These are phyloP conservation scores for Cryptoblepharus egeriae DNA, from an alignment of 2,797 vertebrate species.

Conservation along the genomic window DNA sequence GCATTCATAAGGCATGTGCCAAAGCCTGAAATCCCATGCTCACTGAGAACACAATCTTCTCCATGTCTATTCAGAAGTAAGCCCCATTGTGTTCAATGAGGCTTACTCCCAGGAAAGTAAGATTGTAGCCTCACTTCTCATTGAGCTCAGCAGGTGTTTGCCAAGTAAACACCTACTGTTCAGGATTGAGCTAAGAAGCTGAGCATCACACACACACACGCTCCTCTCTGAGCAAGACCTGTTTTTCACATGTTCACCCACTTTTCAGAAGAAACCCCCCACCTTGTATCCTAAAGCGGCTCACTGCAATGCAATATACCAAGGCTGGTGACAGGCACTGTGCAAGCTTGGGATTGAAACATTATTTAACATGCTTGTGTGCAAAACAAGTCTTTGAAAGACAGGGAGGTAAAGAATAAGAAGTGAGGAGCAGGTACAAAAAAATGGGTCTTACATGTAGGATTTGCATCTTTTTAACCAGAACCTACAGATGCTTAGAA, in stretches of 20 bases:
- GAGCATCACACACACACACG: not conserved
- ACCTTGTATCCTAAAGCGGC: too few species aligned
- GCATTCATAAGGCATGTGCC: not conserved
- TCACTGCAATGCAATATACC: not conserved
- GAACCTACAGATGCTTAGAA: not conserved
- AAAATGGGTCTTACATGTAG: not conserved
- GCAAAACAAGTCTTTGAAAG: not conserved
- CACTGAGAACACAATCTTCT: too few species aligned
- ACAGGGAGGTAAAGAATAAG: not conserved
- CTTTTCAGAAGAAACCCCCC: not conserved
- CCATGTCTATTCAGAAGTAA: too few species aligned
- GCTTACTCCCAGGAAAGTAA: too few species aligned
- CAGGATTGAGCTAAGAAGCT: not conserved
- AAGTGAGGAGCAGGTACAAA: not conserved
- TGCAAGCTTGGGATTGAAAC: not conserved
- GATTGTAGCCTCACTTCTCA: too few species aligned
- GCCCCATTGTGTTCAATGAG: too few species aligned
- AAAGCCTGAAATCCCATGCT: not conserved
- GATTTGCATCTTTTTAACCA: not conserved
- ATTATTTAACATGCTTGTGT: not conserved
- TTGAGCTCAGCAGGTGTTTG: not conserved
- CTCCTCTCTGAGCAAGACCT: not conserved
- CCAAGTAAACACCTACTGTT: not conserved
- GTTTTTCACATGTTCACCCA: not conserved
- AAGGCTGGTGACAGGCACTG: not conserved